phyloP scores from a whole-genome alignment of 92 coral and sea anemone species.

The Muricea muricata region DNA sequence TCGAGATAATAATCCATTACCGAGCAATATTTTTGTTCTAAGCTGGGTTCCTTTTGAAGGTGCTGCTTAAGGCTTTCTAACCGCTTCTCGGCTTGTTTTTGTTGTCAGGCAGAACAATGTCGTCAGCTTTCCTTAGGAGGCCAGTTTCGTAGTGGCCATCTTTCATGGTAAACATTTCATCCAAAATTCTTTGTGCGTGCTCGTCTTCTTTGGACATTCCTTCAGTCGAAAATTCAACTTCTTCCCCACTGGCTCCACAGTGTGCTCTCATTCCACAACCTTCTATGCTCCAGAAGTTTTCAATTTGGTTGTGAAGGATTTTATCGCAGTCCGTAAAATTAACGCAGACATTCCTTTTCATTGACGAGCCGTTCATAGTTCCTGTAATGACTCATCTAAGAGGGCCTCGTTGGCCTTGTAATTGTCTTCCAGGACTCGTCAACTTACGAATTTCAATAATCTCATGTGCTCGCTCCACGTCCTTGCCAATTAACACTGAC shows the following conservation, averaged over 20 bases:
- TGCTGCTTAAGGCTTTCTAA: constrained; percentile 33
- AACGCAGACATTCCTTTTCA: constrained; percentile 13
- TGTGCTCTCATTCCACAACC: constrained; percentile 56
- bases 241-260: constrained; percentile 5
- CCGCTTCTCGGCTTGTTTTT: constrained; percentile 30
- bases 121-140: constrained; percentile 46
- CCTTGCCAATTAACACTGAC: constrained; percentile 66
- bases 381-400: constrained; percentile 72
- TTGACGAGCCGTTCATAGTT: constrained; percentile 20
- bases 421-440: constrained; percentile 9
- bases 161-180: constrained; percentile 44
- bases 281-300: constrained; percentile 67
- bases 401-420: constrained; percentile 54
- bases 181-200: constrained; percentile 55
- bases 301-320: constrained; percentile 54
- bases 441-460: constrained; percentile 57
- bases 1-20: constrained; percentile 47
- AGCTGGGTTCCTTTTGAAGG: constrained; percentile 1
- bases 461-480: constrained; percentile 59
- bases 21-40: constrained; percentile 31
- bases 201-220: constrained; percentile 58
- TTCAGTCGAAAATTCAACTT: neutral
- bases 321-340: constrained; percentile 50
- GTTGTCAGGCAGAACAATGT: constrained; percentile 26
- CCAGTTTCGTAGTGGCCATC: constrained; percentile 66